Base-by-base conservation (phyloP, 2,888 invertebrate species). In the Drosophila lutescens region DNA sequence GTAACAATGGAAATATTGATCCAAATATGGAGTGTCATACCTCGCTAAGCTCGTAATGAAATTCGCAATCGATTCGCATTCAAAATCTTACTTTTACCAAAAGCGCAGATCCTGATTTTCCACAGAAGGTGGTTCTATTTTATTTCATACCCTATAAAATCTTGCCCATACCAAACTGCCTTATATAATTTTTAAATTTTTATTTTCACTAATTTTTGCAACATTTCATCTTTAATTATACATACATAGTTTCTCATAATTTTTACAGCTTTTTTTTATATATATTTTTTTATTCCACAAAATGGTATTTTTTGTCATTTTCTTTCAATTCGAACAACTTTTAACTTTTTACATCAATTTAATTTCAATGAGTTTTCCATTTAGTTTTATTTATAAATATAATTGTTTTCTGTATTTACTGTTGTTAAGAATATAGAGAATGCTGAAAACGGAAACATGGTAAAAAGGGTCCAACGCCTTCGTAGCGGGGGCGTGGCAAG, bases 171-270 rank as follows among this genome's bases (percentile, higher is more conserved):
- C 34, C 20, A 20, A 43, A 23, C 13, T 23, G 12, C 1, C 5
- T 12, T 6, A 2, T 20, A 6, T 20, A 55, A 65, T 69, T 65
- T 78, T 73, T 60, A 34, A 47, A 59, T 76, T 80, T 84, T 77
- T 79, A 82, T 82, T 83, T 82, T 81, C 71, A 79, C 84, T 85
- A 80, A 83, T 79, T 78, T 73, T 82, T 84, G 82, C 84, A 85
- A 84, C 80, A 79, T 76, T 77, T 81, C 74, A 71, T 82, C 67
- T 77, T 77, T 79, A 79, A 81, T 75, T 80, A 78, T 81, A 84
- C 85, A 84, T 84, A 80, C 80, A 84, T 84, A 81, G 75, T 76
- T 83, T 74, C 50, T 84, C 73, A 78, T 81, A 71, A 62, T 83
- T 80, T 83, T 82, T 83, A 80, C 79, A 80, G 65, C 78, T 71